Conservation (phyloP, 1,140 invertebrate genomes). For the Andrena cerasifolii region DNA sequence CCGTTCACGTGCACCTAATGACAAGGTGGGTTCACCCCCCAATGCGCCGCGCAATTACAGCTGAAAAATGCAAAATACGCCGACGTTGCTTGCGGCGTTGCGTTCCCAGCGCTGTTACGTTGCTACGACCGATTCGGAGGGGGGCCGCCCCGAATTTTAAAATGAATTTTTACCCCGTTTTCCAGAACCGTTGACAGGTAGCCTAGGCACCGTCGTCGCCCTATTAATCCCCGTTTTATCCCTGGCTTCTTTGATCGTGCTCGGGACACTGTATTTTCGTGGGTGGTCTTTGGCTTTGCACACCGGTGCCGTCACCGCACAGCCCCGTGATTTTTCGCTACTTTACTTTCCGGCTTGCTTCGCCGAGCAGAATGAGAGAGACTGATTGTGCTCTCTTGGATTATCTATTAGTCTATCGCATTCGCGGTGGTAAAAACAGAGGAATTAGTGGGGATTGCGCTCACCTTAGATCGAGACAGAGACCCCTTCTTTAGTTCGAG, state of each 20-base stretch:
- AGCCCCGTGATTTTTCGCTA: too few species aligned
- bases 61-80: conserved; percentile 74
- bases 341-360: too few species aligned
- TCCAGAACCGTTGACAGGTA: conserved; percentile 1
- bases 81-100: neutral
- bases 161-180: neutral
- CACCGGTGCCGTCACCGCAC: too few species aligned
- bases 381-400: too few species aligned
- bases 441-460: too few species aligned
- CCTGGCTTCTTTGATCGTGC: neutral
- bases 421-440: too few species aligned
- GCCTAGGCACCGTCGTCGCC: neutral
- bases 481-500: too few species aligned
- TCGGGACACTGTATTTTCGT: neutral
- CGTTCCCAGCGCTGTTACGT: neutral
- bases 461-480: too few species aligned
- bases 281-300: too few species aligned
- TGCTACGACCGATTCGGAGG: neutral
- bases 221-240: neutral
- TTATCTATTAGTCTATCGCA: too few species aligned
- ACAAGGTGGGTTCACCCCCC: conserved; percentile 61
- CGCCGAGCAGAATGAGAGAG: too few species aligned
- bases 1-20: conserved; percentile 74
- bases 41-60: conserved; percentile 69
- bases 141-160: too few species aligned